A percentile compares a stretch with the other conserved stretches of the same genome.
These are phyloP conservation scores for Ophioderma brevispina DNA, from an alignment of 35 echinoderm and acorn worm species.

Conservation along the genomic window DNA sequence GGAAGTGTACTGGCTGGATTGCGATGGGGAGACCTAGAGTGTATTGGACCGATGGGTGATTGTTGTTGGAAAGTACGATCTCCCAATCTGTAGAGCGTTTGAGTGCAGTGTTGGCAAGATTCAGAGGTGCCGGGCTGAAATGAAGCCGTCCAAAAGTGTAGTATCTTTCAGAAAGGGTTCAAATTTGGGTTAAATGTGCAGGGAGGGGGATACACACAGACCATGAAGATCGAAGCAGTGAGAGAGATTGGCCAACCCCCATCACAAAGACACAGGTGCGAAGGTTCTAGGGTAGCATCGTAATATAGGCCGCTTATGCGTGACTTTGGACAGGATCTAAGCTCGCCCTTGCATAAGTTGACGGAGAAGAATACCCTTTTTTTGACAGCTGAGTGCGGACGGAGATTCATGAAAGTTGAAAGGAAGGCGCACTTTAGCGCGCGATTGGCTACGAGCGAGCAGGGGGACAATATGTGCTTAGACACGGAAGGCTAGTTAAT, in stretches of 20 bases:
- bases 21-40: too few relatives aligned
- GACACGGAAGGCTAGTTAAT: conserved; percentile 23
- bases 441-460: too few relatives aligned
- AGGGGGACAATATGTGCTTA: conserved; percentile 1
- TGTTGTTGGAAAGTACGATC: too few relatives aligned
- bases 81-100: too few relatives aligned
- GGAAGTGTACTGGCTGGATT: too few relatives aligned
- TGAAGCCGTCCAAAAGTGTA: too few relatives aligned
- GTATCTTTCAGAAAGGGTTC: too few relatives aligned
- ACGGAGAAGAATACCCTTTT: neutral
- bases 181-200: neutral
- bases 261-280: conserved; percentile 5
- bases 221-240: conserved; percentile 23
- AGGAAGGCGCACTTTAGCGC: too few relatives aligned
- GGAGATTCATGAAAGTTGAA: neutral
- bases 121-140: too few relatives aligned
- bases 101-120: too few relatives aligned
- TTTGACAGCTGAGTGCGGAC: neutral
- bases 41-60: too few relatives aligned
- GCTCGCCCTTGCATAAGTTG: neutral
- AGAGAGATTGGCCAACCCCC: conserved; percentile 12
- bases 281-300: neutral
- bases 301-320: conserved; percentile 1
- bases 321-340: neutral
- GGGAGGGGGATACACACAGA: conserved; percentile 2